These are phyloP conservation scores for Thymallus thymallus DNA, from an alignment of 2,113 vertebrate species.

Conservation along the genomic window DNA sequence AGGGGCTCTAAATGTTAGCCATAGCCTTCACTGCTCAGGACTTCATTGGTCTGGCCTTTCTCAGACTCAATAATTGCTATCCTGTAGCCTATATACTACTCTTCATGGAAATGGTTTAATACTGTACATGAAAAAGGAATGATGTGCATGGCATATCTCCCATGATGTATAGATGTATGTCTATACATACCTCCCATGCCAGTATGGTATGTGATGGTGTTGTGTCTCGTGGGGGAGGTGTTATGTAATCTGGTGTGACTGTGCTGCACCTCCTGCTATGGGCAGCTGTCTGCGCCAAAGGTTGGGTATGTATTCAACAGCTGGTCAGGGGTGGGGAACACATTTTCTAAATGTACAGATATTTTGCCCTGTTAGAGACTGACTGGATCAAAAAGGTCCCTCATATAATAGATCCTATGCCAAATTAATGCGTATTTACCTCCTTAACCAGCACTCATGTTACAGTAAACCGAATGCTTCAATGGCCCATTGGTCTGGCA, in stretches of 20 bases:
- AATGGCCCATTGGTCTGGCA: background rate
- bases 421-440: background rate
- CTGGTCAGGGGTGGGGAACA: conserved; percentile 19
- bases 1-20: background rate
- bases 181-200: background rate
- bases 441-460: background rate
- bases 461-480: background rate
- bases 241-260: conserved; percentile 33
- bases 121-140: conserved; percentile 3
- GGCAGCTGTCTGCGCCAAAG: conserved; percentile 51
- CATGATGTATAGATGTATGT: too few relatives aligned
- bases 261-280: conserved; percentile 32
- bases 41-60: background rate
- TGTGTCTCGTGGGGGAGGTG: conserved; percentile 14
- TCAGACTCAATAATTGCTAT: background rate
- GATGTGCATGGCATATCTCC: background rate
- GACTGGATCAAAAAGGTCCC: background rate
- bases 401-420: background rate
- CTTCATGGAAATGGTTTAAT: background rate
- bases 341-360: too few relatives aligned
- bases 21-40: background rate
- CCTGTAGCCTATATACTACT: background rate
- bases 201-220: background rate
- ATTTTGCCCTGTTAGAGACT: background rate
- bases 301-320: conserved; percentile 48